These are phyloP conservation scores for Drosophila trichaetosa DNA, from an alignment of 2,888 invertebrate species.

Conservation along the genomic window DNA sequence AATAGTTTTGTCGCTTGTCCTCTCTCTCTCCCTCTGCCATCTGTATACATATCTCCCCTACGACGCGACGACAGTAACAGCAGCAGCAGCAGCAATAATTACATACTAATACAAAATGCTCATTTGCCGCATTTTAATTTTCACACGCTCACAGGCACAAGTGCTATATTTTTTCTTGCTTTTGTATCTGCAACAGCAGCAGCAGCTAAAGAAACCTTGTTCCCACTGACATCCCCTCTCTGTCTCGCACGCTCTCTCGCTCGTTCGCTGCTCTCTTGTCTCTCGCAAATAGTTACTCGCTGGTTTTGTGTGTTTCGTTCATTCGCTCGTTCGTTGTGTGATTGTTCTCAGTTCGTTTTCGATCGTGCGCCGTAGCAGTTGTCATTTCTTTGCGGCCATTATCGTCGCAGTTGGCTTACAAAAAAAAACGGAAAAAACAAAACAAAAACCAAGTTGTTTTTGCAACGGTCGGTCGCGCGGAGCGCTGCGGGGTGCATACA, in stretches of 20 bases:
- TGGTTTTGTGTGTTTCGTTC: conserved; percentile 23
- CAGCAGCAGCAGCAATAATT: conserved; percentile 59
- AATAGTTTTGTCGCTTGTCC: conserved; percentile 47
- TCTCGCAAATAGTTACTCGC: conserved; percentile 18
- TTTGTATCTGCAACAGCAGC: conserved; percentile 30
- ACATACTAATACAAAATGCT: conserved; percentile 77
- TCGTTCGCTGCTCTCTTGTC: conserved; percentile 12
- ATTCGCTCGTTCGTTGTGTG: conserved; percentile 11
- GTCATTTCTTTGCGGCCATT: conserved; percentile 54
- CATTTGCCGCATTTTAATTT: conserved; percentile 78
- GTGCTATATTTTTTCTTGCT: conserved; percentile 53
- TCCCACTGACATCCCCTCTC: conserved; percentile 21
- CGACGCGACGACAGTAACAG: conserved; percentile 41
- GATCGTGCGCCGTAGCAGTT: conserved; percentile 77
- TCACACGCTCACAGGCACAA: conserved; percentile 75
- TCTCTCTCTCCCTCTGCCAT: conserved; percentile 24
- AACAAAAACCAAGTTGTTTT: conserved; percentile 51
- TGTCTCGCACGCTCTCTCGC: conserved; percentile 19
- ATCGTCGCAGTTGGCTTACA: conserved; percentile 43
- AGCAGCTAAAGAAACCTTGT: conserved; percentile 16
- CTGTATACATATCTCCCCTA: conserved; percentile 41
- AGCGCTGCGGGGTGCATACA: conserved; percentile 57
- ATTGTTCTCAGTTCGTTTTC: conserved; percentile 67
- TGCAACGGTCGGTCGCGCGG: conserved; percentile 62
- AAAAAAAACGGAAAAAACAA: conserved; percentile 9